phyloP scores from a whole-genome alignment of 1,140 invertebrate genomes.

The Drosophila varians region DNA sequence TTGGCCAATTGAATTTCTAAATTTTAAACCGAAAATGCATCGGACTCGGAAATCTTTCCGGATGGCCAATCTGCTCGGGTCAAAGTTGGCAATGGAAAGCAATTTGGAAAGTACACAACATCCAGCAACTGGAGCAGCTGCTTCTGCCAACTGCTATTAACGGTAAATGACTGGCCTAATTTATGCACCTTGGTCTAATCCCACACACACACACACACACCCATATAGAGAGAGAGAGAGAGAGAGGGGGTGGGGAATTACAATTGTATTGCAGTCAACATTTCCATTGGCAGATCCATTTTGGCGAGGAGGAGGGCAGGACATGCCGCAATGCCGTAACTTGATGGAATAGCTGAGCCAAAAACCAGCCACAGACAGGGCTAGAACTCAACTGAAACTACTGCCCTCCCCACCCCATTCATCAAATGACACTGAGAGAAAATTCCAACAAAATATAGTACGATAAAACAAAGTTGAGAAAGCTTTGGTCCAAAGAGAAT shows the following conservation, averaged over 20 bases:
- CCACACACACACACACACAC: constrained; percentile 6
- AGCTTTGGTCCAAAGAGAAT: too few relatives aligned
- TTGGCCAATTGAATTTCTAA: too few relatives aligned
- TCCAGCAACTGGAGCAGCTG: constrained; percentile 40
- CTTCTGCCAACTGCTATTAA: constrained; percentile 60
- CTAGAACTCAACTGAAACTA: constrained; percentile 31
- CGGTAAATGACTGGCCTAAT: constrained; percentile 75
- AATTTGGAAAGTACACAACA: constrained; percentile 68
- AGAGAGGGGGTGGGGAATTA: constrained; percentile 19
- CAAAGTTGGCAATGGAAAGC: constrained; percentile 42
- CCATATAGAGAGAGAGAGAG: too few relatives aligned
- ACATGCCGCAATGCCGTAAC: constrained; percentile 76
- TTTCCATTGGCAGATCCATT: constrained; percentile 46
- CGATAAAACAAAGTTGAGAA: too few relatives aligned
- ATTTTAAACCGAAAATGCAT: not conserved
- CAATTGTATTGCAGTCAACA: constrained; percentile 51
- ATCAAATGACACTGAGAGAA: not conserved
- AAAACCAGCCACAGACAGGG: constrained; percentile 5
- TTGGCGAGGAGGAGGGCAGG: constrained; percentile 6
- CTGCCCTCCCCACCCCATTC: constrained; percentile 2
- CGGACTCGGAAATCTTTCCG: not conserved
- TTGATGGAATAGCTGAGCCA: constrained; percentile 68
- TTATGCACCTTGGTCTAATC: constrained; percentile 55
- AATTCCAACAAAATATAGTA: not conserved
- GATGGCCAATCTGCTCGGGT: constrained; percentile 25